These are phyloP conservation scores for Apoda limacodes DNA, from an alignment of 2,888 invertebrate genomes.

Conservation along the genomic window DNA sequence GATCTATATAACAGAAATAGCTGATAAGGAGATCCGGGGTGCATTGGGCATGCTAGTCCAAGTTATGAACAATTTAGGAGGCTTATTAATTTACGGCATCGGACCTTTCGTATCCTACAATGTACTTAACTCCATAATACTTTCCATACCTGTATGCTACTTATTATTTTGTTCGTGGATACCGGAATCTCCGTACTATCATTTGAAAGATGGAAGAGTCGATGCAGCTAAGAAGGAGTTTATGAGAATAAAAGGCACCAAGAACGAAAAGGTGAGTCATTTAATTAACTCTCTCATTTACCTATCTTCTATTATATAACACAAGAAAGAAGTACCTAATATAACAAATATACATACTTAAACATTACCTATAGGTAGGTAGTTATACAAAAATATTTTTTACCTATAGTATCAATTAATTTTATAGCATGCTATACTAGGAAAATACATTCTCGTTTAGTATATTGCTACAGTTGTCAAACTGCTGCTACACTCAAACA, in stretches of 20 bases:
- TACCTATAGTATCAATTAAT: too few species aligned
- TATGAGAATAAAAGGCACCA: slow-evolving; percentile 49
- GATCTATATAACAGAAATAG: slow-evolving; percentile 65
- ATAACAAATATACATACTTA: too few species aligned
- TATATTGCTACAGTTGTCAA: too few species aligned
- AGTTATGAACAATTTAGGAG: slow-evolving; percentile 59
- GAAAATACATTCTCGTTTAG: too few species aligned
- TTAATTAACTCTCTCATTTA: too few species aligned
- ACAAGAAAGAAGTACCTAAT: too few species aligned
- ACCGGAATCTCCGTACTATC: slow-evolving; percentile 73
- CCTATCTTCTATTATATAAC: too few species aligned
- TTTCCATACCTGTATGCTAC: slow-evolving; percentile 56
- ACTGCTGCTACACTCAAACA: too few species aligned
- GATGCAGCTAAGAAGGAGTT: slow-evolving; percentile 56
- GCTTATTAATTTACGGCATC: slow-evolving; percentile 48
- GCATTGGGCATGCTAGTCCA: slow-evolving; percentile 58
- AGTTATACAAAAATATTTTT: too few species aligned
- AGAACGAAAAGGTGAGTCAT: slow-evolving; percentile 42
- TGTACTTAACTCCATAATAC: slow-evolving; percentile 48
- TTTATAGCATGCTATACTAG: too few species aligned
- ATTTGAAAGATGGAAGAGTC: slow-evolving; percentile 62
- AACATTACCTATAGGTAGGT: too few species aligned
- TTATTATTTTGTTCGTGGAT: slow-evolving; percentile 63
- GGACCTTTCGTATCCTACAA: slow-evolving; percentile 62
- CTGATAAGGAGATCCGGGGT: slow-evolving; percentile 61